Evolutionary conservation across 2,113 vertebrate species (phyloP).

Genomic region (Haplochromis vanheusdeni): DNA sequence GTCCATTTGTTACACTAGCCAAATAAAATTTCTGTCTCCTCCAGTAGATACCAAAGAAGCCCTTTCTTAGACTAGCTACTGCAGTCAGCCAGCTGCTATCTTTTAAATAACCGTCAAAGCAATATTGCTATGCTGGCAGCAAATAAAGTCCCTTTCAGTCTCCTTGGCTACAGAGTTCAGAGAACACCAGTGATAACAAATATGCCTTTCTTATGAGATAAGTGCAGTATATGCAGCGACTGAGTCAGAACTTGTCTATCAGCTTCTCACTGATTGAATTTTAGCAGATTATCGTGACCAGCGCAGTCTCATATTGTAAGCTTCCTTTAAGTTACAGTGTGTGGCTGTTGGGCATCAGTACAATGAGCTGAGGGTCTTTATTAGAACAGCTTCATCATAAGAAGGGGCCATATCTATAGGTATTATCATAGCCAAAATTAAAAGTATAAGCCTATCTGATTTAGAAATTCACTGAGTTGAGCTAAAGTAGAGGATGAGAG

Average conservation of each 20-base stretch:
- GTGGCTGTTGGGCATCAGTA: background rate
- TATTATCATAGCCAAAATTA: background rate
- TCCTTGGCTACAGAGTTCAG: slow-evolving; percentile 35
- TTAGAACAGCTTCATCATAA: background rate
- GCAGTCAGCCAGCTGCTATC: slow-evolving; percentile 45
- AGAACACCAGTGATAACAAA: slow-evolving; percentile 29
- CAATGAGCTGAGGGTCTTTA: background rate
- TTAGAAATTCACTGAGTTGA: background rate
- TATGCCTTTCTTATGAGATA: slow-evolving; percentile 31
- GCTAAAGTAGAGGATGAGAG: background rate
- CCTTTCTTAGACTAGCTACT: background rate
- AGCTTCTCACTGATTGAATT: slow-evolving; percentile 35
- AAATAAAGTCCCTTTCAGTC: slow-evolving; percentile 16
- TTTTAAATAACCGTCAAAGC: slow-evolving; percentile 42
- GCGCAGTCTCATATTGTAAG: background rate
- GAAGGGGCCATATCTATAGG: background rate
- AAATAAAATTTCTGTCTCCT: background rate
- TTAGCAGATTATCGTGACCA: slow-evolving; percentile 31
- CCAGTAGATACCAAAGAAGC: background rate
- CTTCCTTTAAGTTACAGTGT: background rate
- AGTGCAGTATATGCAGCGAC: slow-evolving; percentile 11
- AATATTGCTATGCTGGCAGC: slow-evolving; percentile 17
- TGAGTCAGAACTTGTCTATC: slow-evolving; percentile 34
- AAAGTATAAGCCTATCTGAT: background rate
- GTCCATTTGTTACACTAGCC: background rate